phyloP scores from a whole-genome alignment of 2,888 invertebrate species.

The Uropetala carovei region DNA sequence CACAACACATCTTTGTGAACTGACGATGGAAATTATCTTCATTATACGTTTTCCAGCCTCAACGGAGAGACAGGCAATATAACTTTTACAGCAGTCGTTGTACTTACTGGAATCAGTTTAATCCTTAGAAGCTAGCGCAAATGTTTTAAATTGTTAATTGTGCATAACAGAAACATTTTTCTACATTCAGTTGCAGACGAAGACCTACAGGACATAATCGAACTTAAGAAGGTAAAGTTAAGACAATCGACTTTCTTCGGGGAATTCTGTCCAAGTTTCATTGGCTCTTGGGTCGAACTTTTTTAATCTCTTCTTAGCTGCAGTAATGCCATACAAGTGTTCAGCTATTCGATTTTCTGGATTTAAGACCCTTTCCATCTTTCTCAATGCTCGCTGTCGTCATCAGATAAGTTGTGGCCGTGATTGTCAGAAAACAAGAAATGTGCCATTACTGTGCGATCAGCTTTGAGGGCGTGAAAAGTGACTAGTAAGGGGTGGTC shows the following conservation, averaged over 20 bases:
- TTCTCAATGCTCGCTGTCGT: constrained; percentile 42
- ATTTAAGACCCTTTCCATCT: constrained; percentile 58
- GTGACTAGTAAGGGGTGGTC: neutral
- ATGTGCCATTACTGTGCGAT: neutral
- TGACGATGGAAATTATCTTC: constrained; percentile 36
- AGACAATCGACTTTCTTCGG: constrained; percentile 57
- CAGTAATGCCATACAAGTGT: constrained; percentile 58
- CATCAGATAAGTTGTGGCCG: constrained; percentile 28
- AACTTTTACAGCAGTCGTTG: neutral
- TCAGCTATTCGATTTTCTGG: constrained; percentile 62
- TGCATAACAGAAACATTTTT: neutral
- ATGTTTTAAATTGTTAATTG: neutral
- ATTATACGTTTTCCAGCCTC: neutral
- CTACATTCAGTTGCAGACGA: constrained; percentile 38
- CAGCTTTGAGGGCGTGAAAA: constrained; percentile 12
- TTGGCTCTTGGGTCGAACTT: constrained; percentile 54
- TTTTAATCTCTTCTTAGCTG: constrained; percentile 62
- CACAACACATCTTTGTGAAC: neutral
- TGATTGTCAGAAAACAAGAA: constrained; percentile 46
- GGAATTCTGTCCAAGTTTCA: constrained; percentile 56
- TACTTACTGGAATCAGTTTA: neutral
- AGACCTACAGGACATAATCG: constrained; percentile 49
- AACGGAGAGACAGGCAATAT: neutral
- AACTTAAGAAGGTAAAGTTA: constrained; percentile 55
- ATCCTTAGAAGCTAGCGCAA: neutral